Evolutionary conservation across 2,888 invertebrate species (phyloP).

Genomic region (Diachrysia chrysitis): DNA sequence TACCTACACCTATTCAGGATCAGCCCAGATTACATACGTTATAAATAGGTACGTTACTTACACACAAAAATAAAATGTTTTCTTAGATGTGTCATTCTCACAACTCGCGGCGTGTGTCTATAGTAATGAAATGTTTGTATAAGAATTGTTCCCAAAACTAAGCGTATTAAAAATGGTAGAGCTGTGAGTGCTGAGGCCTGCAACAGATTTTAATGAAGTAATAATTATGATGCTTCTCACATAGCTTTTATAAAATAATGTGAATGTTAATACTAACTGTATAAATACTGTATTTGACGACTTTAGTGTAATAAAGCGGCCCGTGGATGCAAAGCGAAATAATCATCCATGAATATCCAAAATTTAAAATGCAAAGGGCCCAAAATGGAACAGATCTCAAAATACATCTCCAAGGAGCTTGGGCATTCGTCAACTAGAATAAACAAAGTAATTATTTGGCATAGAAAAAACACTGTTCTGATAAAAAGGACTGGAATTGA

Average conservation of each 20-base stretch:
- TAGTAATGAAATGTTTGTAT: slow-evolving; percentile 82
- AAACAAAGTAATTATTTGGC: not conserved
- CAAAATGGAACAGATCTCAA: slow-evolving; percentile 80
- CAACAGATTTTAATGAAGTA: slow-evolving; percentile 32
- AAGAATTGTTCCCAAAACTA: slow-evolving; percentile 79
- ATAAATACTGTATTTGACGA: slow-evolving; percentile 75
- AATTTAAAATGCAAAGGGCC: slow-evolving; percentile 81
- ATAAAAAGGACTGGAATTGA: not conserved
- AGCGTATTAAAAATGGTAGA: slow-evolving; percentile 80
- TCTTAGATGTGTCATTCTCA: slow-evolving; percentile 72
- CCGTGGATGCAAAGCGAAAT: slow-evolving; percentile 80
- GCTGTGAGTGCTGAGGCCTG: slow-evolving; percentile 83
- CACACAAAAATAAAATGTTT: slow-evolving; percentile 85
- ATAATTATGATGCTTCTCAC: not conserved
- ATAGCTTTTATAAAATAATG: too few species aligned
- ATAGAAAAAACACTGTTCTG: not conserved
- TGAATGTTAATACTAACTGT: slow-evolving; percentile 68
- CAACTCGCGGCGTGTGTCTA: slow-evolving; percentile 69
- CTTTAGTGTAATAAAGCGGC: slow-evolving; percentile 78
- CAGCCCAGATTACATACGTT: too few species aligned
- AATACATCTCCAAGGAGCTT: slow-evolving; percentile 80
- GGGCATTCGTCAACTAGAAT: slow-evolving; percentile 78
- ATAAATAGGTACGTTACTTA: slow-evolving; percentile 67
- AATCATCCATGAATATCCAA: slow-evolving; percentile 86
- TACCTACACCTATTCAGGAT: too few species aligned